Base-by-base conservation (phyloP, 2,888 invertebrate species). In the Diarsia rubi region DNA sequence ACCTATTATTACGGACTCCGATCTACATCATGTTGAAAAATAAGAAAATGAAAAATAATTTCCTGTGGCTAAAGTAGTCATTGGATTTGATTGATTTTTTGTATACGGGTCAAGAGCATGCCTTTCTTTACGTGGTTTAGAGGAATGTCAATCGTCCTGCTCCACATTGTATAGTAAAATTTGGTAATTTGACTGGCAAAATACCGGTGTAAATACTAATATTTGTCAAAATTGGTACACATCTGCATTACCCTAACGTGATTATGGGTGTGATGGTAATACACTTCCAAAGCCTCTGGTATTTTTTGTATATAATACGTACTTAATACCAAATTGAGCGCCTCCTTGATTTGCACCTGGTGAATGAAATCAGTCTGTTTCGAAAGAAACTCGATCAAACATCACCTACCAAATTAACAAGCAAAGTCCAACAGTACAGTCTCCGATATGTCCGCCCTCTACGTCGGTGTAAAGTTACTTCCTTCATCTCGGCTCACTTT, bases 391-490 rank as follows among this genome's bases (percentile, higher is more conserved):
- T 86, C 87, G 67, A 69, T 27, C 3, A 12, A 21, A 75, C 14
- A 37, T 78, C 76, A 19, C 49, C 52, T 21, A 9, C 67, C 52
- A 57, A 54, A 3, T 76, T 81, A 86, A 82, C 66, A 67, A 74
- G 79, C 73, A 52, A 75, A 82, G 49, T 70, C 54, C 78, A n/a
- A 16, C 84, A 77, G 89, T 90, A 90, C 62, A 63, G 60, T 16
- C 42, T 31, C 60, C 72, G 74, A 86, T 87, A 86, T 85, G 81
- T 88, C 84, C 79, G 83, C 83, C 86, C 86, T 89, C 85, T 86
- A 78, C 83, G 84, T 73, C 83, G 85, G 90, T 89, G 88, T 90
- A 88, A 89, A 89, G 90, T 91, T 89, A 87, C 91, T 86, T 86
- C 85, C 85, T 84, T 69, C 69, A 75, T 79, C 79, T 81, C 74